Evolutionary conservation across 2,113 vertebrate genomes (phyloP).

Genomic region (Labeo rohita): DNA sequence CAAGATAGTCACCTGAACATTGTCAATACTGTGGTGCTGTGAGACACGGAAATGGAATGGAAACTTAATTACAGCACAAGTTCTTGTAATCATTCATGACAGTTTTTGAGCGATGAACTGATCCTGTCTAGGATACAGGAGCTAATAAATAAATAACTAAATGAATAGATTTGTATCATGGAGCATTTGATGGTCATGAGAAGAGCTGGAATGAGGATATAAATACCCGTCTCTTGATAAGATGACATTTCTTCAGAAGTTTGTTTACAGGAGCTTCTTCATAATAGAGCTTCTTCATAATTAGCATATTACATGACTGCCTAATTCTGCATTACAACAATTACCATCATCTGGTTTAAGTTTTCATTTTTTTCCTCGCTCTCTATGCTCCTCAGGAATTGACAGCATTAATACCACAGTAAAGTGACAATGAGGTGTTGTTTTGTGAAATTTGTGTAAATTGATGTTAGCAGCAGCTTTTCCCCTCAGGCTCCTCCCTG

Average conservation of each 20-base stretch:
- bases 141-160: slow-evolving; percentile 43
- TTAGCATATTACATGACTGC: slow-evolving; percentile 40
- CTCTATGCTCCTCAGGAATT: slow-evolving; percentile 7
- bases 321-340: slow-evolving; percentile 42
- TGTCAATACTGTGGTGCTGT: slow-evolving; percentile 24
- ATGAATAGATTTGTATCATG: slow-evolving; percentile 21
- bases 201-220: slow-evolving; percentile 39
- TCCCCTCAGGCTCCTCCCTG: slow-evolving; percentile 54
- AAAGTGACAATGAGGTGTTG: slow-evolving; percentile 54
- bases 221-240: slow-evolving; percentile 30
- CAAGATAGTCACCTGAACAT: slow-evolving; percentile 20
- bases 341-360: slow-evolving; percentile 33
- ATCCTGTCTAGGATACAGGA: slow-evolving; percentile 33
- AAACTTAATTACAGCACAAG: slow-evolving; percentile 34
- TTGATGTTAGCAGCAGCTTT: slow-evolving; percentile 47
- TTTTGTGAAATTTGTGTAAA: slow-evolving; percentile 49
- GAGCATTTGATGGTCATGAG: slow-evolving; percentile 28
- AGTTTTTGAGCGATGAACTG: slow-evolving; percentile 37
- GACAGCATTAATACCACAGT: slow-evolving; percentile 22
- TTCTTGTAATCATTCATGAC: slow-evolving; percentile 40
- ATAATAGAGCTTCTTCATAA: slow-evolving; percentile 29
- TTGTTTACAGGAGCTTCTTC: slow-evolving; percentile 48
- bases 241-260: slow-evolving; percentile 46
- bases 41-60: neutral
- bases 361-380: neutral